Conservation (phyloP, 2,113 vertebrate genomes). For the Centropus bengalensis region DNA sequence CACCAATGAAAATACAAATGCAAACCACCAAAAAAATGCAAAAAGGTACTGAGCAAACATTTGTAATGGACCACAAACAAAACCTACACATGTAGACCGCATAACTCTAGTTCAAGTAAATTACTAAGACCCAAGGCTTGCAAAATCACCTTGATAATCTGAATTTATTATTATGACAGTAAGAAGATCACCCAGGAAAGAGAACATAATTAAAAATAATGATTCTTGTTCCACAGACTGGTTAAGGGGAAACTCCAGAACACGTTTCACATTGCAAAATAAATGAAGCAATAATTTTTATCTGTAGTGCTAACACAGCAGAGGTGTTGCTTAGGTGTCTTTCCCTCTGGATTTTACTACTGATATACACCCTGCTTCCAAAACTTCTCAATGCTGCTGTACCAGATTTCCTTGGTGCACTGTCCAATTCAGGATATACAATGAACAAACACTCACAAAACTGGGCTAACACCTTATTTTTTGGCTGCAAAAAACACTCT, state of each 20-base stretch:
- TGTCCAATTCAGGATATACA: not conserved
- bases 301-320: not conserved
- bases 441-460: not conserved
- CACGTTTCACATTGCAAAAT: not conserved
- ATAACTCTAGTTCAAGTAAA: not conserved
- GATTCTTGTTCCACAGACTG: not conserved
- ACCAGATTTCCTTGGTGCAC: not conserved
- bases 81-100: not conserved
- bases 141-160: not conserved
- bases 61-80: not conserved
- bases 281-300: not conserved
- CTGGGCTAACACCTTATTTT: not conserved
- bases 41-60: not conserved
- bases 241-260: not conserved
- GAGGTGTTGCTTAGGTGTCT: not conserved
- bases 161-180: not conserved
- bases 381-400: not conserved
- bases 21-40: not conserved
- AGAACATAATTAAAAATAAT: not conserved
- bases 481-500: not conserved
- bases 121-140: not conserved
- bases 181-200: not conserved
- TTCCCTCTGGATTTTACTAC: not conserved
- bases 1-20: not conserved
- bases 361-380: not conserved